Base-by-base conservation (phyloP, 2,888 invertebrate genomes). In the Serrognathus titanus region DNA sequence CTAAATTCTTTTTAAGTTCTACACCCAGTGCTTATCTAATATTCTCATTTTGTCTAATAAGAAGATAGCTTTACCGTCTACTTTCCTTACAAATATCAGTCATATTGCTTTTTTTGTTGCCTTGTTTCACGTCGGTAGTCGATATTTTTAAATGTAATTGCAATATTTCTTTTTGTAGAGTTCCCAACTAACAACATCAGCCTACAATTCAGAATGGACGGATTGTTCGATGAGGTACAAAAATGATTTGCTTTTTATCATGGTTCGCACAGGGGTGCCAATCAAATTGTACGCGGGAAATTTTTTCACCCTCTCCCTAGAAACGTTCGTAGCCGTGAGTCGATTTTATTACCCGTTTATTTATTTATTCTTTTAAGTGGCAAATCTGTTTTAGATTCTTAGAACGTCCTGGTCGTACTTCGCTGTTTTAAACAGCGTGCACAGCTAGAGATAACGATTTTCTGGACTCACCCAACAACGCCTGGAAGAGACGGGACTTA, bases 401-500 rank as follows among this genome's bases (percentile, higher is more conserved):
- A 24, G 45, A 13, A 35, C 45, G 5, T 43, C 52, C n/a, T 57
- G 57, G 57, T 57, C 57, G 5, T 57, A 53, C 37, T 51, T 53
- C 35, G 46, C 53, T 1, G 31, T 57, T 16, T 46, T 57, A 49
- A 60, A 68, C 51, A 54, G 63, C 51, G 58, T 71, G 48, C 58
- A 59, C 11, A 53, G 51, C 41, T 43, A 55, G 31, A 35, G 48
- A 55, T 58, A 47, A 45, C 24, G 39, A 40, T 36, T 48, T 31
- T 31, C 12, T 2, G 46, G 51, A 83, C 89, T 87, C 81, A 98
- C 97, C 98, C 80, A 99, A 84, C 68, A 99, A 83, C 65, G 98
- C 97, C 81, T 97, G 97, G 81, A 99, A 99, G 63, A 99, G 88
- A 62, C 95, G 85, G 70, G 96, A 97, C 81, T 99, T 98, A 84